A percentile compares a stretch with the other conserved stretches of the same genome.
Conservation (phyloP, 2,113 vertebrate genomes). For the Sinocyclocheilus rhinocerous region DNA sequence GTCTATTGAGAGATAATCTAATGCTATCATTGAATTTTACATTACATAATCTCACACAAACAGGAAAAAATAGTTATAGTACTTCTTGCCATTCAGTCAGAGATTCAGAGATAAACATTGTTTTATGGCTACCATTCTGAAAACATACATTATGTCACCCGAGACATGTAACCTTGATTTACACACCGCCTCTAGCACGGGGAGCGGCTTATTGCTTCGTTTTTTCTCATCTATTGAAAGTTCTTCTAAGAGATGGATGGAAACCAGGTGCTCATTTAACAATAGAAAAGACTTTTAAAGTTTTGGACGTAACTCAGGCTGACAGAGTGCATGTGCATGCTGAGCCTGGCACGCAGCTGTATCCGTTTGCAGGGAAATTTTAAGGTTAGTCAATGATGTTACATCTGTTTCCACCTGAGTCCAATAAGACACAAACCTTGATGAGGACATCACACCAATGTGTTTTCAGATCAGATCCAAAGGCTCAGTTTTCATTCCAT, state of each 20-base stretch:
- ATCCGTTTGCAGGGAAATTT: conserved; percentile 45
- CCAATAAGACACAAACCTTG: conserved; percentile 54
- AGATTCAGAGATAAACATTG: neutral
- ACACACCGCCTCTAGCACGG: neutral
- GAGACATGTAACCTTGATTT: conserved; percentile 17
- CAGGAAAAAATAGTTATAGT: neutral
- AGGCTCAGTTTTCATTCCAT: neutral
- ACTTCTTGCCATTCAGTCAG: neutral
- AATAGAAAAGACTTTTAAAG: conserved; percentile 62
- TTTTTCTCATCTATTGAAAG: conserved; percentile 17
- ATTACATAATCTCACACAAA: neutral
- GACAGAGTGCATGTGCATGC: conserved; percentile 61
- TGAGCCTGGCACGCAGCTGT: conserved; percentile 51
- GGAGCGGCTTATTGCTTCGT: neutral
- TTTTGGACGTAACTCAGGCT: conserved; percentile 61
- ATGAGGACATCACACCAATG: conserved; percentile 51
- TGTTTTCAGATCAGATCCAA: neutral
- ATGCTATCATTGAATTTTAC: neutral
- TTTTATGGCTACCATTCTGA: neutral
- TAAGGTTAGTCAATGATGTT: conserved; percentile 34
- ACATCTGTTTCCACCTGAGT: conserved; percentile 59
- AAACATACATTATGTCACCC: conserved; percentile 8
- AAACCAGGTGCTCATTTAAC: conserved; percentile 70
- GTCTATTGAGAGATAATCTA: neutral
- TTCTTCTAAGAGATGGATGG: conserved; percentile 63